Evolutionary conservation across 2,797 vertebrate genomes (phyloP).

Genomic region (Pseudopleuronectes americanus): DNA sequence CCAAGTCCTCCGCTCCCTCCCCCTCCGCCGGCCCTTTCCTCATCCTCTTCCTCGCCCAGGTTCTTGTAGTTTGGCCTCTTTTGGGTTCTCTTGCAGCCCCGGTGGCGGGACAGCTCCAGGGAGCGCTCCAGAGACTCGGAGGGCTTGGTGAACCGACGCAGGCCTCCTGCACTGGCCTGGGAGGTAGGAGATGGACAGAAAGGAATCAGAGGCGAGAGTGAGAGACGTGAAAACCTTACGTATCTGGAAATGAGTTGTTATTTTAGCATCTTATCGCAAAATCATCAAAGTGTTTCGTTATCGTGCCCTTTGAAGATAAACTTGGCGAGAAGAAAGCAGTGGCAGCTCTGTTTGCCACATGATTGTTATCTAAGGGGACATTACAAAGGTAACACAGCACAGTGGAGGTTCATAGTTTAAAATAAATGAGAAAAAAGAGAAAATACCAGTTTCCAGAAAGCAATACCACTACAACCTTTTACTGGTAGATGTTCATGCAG

Average conservation of each 20-base stretch:
- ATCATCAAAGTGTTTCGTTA: not conserved
- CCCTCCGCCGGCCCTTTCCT: constrained; percentile 87
- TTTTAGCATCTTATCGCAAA: not conserved
- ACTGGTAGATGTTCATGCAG: not conserved
- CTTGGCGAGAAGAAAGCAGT: constrained; percentile 1
- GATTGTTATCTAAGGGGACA: not conserved
- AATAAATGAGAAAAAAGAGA: not conserved
- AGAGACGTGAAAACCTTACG: too few species aligned
- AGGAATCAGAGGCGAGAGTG: not conserved
- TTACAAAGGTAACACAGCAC: not conserved
- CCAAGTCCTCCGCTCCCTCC: constrained; percentile 83
- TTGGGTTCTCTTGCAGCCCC: constrained; percentile 90
- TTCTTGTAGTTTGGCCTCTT: constrained; percentile 99
- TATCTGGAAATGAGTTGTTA: too few species aligned
- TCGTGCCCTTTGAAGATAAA: not conserved
- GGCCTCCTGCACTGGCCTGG: constrained; percentile 87
- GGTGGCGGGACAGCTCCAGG: constrained; percentile 94
- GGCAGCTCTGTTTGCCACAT: not conserved
- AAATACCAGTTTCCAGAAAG: constrained; percentile 23
- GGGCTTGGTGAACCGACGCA: constrained; percentile 95
- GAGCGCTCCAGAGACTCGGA: constrained; percentile 94
- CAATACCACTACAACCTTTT: not conserved
- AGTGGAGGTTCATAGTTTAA: not conserved
- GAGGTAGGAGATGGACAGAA: not conserved
- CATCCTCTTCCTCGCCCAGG: constrained; percentile 94